Conservation (phyloP, 2,113 vertebrate species). For the Trochalopteron elliotii region DNA sequence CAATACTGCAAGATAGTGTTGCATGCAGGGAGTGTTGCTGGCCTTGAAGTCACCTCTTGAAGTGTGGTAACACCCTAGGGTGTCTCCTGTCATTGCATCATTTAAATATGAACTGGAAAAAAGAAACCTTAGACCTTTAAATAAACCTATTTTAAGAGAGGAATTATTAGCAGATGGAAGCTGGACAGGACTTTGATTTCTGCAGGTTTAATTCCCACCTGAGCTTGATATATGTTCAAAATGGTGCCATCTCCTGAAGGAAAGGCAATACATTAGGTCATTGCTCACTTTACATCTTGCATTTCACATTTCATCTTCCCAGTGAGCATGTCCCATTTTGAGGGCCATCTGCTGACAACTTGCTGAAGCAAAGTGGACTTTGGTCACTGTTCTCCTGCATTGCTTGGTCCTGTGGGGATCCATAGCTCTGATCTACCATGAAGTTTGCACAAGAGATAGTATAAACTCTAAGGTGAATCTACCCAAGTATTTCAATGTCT, state of each 20-base stretch:
- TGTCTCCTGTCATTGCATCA: slow-evolving; percentile 55
- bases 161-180: neutral
- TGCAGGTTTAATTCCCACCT: neutral
- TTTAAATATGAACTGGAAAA: neutral
- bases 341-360: neutral
- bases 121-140: slow-evolving; percentile 12
- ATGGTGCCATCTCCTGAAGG: neutral
- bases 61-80: slow-evolving; percentile 49
- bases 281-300: neutral
- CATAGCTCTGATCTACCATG: neutral
- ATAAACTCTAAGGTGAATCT: neutral
- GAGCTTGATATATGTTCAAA: neutral
- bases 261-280: neutral
- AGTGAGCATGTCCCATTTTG: neutral
- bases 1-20: slow-evolving; percentile 28
- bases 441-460: neutral
- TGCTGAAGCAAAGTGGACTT: neutral
- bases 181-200: neutral
- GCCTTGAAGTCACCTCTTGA: slow-evolving; percentile 56
- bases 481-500: neutral
- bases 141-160: neutral
- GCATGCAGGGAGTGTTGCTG: slow-evolving; percentile 39
- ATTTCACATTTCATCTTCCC: neutral
- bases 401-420: neutral
- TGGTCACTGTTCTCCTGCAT: neutral